Evolutionary conservation across 2,797 vertebrate genomes (phyloP).

Genomic region (Leucoraja ocellata): DNA sequence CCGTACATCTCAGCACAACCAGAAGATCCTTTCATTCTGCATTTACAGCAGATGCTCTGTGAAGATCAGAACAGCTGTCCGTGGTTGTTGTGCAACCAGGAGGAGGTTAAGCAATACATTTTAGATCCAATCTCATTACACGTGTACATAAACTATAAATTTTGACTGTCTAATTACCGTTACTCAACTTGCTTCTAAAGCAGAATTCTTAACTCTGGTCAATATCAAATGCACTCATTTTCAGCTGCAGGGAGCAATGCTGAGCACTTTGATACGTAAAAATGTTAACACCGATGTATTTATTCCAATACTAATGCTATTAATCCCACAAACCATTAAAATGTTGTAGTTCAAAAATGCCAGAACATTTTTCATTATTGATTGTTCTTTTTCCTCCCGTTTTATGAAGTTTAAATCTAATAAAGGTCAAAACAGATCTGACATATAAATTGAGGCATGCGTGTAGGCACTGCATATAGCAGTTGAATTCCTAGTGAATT

Average conservation of each 20-base stretch:
- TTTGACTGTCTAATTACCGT: background rate
- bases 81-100: conserved; percentile 30
- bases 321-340: background rate
- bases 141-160: background rate
- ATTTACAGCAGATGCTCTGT: conserved; percentile 47
- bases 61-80: conserved; percentile 42
- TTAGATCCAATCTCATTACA: conserved; percentile 11
- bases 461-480: background rate
- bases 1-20: conserved; percentile 41
- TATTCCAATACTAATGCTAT: background rate
- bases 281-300: background rate
- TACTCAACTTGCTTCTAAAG: background rate
- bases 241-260: background rate
- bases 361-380: background rate
- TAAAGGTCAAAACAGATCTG: background rate
- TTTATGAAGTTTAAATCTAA: background rate
- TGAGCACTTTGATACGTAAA: background rate
- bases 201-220: background rate
- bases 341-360: background rate
- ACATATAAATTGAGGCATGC: background rate
- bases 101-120: conserved; percentile 2
- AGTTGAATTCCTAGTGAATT: background rate
- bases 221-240: background rate
- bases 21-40: conserved; percentile 49
- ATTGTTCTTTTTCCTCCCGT: background rate